Evolutionary conservation across 2,797 vertebrate genomes (phyloP), one percentile per base, ranked within the genome.

Genomic region (Melanotaenia pygmaea): DNA sequence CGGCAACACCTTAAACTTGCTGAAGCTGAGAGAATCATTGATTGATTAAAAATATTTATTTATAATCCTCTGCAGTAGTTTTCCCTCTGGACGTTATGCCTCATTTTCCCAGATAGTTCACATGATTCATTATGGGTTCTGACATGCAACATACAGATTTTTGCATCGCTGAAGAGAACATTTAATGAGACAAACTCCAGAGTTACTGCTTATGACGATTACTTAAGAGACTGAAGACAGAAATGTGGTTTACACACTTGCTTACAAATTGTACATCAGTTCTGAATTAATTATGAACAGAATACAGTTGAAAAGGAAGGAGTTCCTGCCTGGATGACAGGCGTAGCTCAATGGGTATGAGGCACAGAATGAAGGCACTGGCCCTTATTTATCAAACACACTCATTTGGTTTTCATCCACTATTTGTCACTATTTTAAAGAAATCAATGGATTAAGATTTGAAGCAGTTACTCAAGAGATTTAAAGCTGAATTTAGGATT

Each of bases 111-210:
- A 82, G 67, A 70, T 81, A 84, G 75, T 86, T 83, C 76, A 86
- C 81, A 81, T 76, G 43, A 77, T 66, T 76, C 76, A 26, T 77
- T 68, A 88, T 90, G 88, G 86, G 65, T 80, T 89, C 82, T 73
- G 85, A 93, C 91, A 93, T 93, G 91, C 92, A 92, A 92, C 91
- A 91, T 87, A 92, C 80, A 93, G 73, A 86, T 86, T 88, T 92
- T 90, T 90, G 90, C 89, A 88, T 90, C 51, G 81, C 88, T 87
- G 85, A 91, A 58, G 82, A 76, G 77, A 87, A 89, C 90, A 91
- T 72, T 85, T 69, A 87, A 84, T 89, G 85, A 86, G 79, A 89
- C 86, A 84, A 85, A 83, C 81, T 90, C 86, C 73, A 88, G 87
- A 88, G 72, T 76, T 67, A 88, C 84, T 77, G 63, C 77, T 83